Percentiles rank a stretch among this genome's conserved stretches.
phyloP scores from a whole-genome alignment of 2,113 vertebrate species.

The Vimba vimba region DNA sequence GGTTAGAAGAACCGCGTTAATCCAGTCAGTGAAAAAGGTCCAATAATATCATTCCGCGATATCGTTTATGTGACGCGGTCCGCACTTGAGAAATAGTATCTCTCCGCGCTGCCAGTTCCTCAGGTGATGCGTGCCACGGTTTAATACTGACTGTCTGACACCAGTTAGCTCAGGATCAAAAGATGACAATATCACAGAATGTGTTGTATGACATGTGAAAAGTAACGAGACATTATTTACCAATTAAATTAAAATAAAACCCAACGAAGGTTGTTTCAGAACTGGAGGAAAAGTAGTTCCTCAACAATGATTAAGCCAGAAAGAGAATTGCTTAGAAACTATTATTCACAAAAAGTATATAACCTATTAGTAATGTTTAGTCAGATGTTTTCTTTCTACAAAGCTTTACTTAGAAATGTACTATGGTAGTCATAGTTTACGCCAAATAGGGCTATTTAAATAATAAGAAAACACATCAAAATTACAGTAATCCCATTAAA shows the following conservation, averaged over 20 bases:
- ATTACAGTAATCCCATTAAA: not conserved
- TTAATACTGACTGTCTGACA: not conserved
- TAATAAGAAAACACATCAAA: not conserved
- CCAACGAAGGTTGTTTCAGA: not conserved
- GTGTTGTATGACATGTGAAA: not conserved
- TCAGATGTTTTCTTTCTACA: not conserved
- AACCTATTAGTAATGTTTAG: too few relatives aligned
- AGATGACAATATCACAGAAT: not conserved
- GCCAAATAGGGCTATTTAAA: not conserved
- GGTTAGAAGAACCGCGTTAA: too few relatives aligned
- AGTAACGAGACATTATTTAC: not conserved
- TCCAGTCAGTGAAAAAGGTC: too few relatives aligned
- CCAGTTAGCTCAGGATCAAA: not conserved
- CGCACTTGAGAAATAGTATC: not conserved
- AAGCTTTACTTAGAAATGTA: not conserved
- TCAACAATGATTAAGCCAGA: too few relatives aligned
- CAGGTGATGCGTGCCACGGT: not conserved
- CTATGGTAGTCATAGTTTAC: too few relatives aligned
- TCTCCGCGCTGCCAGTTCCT: not conserved
- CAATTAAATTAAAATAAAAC: too few relatives aligned
- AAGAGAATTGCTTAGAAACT: too few relatives aligned
- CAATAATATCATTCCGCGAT: not conserved
- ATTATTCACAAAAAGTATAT: too few relatives aligned
- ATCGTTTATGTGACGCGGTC: not conserved
- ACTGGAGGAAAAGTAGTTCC: not conserved